Percentiles rank a stretch among this genome's conserved stretches.
Conservation (phyloP, 2,888 invertebrate genomes). For the Andrena hattorfiana region DNA sequence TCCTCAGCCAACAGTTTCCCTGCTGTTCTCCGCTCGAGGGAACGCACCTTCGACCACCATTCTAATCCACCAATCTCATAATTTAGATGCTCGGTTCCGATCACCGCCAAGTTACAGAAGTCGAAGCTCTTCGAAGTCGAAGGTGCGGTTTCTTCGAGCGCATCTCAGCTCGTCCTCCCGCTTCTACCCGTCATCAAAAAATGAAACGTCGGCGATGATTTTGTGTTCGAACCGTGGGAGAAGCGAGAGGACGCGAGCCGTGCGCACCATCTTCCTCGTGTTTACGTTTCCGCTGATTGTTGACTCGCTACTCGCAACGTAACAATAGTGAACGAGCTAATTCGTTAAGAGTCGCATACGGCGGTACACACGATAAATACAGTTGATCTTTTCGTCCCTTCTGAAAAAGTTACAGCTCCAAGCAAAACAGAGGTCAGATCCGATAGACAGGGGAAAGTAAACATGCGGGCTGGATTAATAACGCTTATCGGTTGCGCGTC, state of each 20-base stretch:
- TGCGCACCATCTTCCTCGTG: background rate
- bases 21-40: background rate
- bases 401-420: background rate
- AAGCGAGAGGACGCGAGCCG: slow-evolving; percentile 23
- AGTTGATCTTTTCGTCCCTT: background rate
- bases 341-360: slow-evolving; percentile 15
- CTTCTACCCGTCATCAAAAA: background rate
- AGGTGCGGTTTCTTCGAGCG: background rate
- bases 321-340: slow-evolving; percentile 31
- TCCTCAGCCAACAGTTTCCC: background rate
- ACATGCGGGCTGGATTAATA: slow-evolving; percentile 4
- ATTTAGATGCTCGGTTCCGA: too few species aligned
- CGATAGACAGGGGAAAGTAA: slow-evolving; percentile 29
- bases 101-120: background rate
- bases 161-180: background rate
- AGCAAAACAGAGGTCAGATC: slow-evolving; percentile 26
- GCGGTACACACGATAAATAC: slow-evolving; percentile 8
- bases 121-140: background rate
- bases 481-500: slow-evolving; percentile 33
- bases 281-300: slow-evolving; percentile 16
- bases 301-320: slow-evolving; percentile 33
- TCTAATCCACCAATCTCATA: too few species aligned
- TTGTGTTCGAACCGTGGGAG: slow-evolving; percentile 4
- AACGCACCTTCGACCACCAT: background rate
- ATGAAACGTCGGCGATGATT: background rate